A percentile compares a stretch with the other conserved stretches of the same genome.
Conservation (phyloP, 2,113 vertebrate genomes). For the Ictalurus furcatus region DNA sequence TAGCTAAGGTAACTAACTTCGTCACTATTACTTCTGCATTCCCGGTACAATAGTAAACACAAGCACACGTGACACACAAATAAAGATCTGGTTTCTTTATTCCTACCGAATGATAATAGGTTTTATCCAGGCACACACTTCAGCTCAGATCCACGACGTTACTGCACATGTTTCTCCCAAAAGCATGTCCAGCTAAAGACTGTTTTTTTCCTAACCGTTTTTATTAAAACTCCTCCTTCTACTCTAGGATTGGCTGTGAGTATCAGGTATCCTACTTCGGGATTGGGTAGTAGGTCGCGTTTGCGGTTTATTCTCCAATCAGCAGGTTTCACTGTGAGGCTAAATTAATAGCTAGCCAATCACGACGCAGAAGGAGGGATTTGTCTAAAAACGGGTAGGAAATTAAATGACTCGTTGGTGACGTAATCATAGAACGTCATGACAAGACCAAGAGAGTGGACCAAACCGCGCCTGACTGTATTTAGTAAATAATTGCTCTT, state of each 20-base stretch:
- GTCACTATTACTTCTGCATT: neutral
- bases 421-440: neutral
- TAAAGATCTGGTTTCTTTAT: neutral
- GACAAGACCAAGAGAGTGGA: neutral
- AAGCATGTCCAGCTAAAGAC: neutral
- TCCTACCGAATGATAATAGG: neutral
- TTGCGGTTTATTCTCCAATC: neutral
- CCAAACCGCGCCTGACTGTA: conserved; percentile 24
- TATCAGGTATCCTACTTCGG: neutral
- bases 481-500: neutral
- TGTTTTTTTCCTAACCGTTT: neutral
- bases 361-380: neutral
- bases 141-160: neutral
- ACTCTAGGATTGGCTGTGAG: neutral
- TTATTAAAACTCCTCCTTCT: neutral
- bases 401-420: neutral
- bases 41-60: neutral
- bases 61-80: neutral
- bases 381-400: neutral
- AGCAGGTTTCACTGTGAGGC: accelerated
- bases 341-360: neutral
- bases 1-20: neutral
- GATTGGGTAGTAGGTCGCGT: neutral
- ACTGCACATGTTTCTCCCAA: neutral
- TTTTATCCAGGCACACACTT: neutral